Conservation (phyloP, 1,140 invertebrate genomes). For the Penaeus indicus region DNA sequence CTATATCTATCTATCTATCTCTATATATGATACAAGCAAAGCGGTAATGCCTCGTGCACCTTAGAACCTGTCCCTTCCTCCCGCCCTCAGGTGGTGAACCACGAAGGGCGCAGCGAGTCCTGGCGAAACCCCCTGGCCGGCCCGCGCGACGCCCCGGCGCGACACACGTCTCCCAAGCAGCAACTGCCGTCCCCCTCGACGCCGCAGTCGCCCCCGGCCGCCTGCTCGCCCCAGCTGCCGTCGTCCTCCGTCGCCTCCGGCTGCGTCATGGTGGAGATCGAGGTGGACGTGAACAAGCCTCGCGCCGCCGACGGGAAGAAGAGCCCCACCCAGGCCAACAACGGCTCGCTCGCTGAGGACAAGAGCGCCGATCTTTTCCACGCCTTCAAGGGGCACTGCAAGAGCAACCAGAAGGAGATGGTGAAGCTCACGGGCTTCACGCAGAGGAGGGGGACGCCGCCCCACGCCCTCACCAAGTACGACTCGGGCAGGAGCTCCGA, state of each 20-base stretch:
- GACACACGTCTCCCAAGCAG: too few relatives aligned
- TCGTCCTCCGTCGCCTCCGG: constrained; percentile 12
- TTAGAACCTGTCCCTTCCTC: too few relatives aligned
- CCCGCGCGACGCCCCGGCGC: too few relatives aligned
- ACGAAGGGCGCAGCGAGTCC: too few relatives aligned
- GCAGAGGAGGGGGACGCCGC: neutral
- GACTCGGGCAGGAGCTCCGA: neutral
- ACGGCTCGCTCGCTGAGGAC: neutral
- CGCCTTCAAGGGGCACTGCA: neutral
- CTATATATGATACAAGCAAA: too few relatives aligned
- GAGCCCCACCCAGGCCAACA: neutral
- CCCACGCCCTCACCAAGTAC: neutral
- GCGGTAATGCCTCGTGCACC: too few relatives aligned
- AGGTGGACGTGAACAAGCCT: neutral
- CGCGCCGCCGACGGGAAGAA: neutral
- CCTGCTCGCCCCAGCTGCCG: neutral
- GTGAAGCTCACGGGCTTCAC: neutral
- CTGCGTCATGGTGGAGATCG: constrained; percentile 29
- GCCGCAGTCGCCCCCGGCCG: too few relatives aligned
- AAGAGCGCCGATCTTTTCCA: neutral
- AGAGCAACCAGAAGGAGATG: neutral
- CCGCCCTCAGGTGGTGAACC: too few relatives aligned
- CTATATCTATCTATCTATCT: too few relatives aligned
- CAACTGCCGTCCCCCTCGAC: too few relatives aligned
- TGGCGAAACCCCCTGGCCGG: too few relatives aligned